phyloP scores from a whole-genome alignment of 92 coral and sea anemone species.

The Anthopleura xanthogrammica region DNA sequence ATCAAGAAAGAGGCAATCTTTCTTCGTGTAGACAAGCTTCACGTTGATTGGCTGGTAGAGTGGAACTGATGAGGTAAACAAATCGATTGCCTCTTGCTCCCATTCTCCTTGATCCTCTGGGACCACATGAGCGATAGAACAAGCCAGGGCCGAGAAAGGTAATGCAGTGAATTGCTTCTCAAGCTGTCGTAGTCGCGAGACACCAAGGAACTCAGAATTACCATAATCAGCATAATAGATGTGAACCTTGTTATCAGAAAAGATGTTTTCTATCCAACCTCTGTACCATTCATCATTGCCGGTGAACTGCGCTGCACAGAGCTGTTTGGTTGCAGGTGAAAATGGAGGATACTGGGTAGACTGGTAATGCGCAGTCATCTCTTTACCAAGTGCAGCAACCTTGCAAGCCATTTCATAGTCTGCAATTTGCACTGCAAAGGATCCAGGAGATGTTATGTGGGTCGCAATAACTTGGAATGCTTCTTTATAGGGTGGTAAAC shows the following conservation, averaged over 20 bases:
- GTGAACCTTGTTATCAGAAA: conserved; percentile 19
- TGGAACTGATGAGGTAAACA: conserved; percentile 49
- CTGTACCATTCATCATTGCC: conserved; percentile 63
- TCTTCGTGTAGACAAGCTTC: conserved; percentile 35
- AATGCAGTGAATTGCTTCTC: conserved; percentile 28
- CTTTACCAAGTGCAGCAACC: conserved; percentile 29
- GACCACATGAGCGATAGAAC: conserved; percentile 49
- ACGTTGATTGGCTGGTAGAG: conserved; percentile 32
- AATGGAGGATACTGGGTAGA: conserved; percentile 31
- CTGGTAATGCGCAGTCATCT: conserved; percentile 34
- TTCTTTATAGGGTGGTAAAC: conserved; percentile 37
- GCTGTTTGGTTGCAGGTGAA: conserved; percentile 11
- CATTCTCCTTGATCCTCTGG: conserved; percentile 52
- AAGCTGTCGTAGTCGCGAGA: conserved; percentile 49
- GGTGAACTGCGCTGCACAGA: conserved; percentile 61
- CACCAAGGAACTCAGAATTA: conserved; percentile 44
- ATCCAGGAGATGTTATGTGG: conserved; percentile 35
- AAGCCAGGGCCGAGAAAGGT: conserved; percentile 40
- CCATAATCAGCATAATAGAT: conserved; percentile 71
- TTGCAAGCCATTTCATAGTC: conserved; percentile 42
- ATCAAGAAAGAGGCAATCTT: conserved; percentile 49
- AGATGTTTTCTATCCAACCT: conserved; percentile 34
- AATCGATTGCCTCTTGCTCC: conserved; percentile 56
- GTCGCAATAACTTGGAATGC: conserved; percentile 44
- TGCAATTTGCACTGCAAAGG: conserved; percentile 44